A percentile compares a stretch with the other conserved stretches of the same genome.
Conservation (phyloP, 2,113 vertebrate species). For the Acanthisitta chloris region DNA sequence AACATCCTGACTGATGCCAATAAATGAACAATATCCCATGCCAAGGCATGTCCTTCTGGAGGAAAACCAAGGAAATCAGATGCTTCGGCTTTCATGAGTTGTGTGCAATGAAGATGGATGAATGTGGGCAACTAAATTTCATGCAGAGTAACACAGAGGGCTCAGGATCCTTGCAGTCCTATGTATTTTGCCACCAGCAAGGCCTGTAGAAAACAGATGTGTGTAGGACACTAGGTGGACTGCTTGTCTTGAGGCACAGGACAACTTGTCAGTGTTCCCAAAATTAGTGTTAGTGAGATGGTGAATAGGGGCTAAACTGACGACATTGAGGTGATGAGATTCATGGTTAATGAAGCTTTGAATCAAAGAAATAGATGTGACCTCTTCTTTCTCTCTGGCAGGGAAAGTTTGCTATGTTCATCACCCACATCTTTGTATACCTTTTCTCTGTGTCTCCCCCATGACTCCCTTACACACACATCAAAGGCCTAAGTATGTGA, state of each 20-base stretch:
- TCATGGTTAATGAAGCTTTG: not conserved
- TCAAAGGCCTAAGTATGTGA: not conserved
- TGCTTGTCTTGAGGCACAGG: not conserved
- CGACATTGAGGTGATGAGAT: not conserved
- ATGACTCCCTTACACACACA: fast-evolving
- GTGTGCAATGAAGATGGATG: not conserved
- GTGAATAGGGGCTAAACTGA: not conserved
- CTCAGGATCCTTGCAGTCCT: not conserved
- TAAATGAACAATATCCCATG: not conserved
- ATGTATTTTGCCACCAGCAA: not conserved
- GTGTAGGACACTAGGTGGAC: not conserved
- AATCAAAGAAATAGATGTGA: not conserved
- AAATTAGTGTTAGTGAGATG: not conserved
- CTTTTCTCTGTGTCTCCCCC: not conserved
- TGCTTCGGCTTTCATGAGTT: not conserved
- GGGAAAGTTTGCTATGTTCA: not conserved
- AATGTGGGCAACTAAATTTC: not conserved
- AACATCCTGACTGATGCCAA: not conserved
- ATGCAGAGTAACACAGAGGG: not conserved
- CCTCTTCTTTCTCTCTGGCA: not conserved
- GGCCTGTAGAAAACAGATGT: not conserved
- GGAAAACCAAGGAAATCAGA: not conserved
- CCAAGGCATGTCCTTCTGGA: not conserved
- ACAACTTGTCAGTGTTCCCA: not conserved
- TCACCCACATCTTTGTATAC: not conserved